Percentiles rank a stretch among this genome's conserved stretches.
Evolutionary conservation across 2,797 vertebrate genomes (phyloP).

Genomic region (Erethizon dorsatum): DNA sequence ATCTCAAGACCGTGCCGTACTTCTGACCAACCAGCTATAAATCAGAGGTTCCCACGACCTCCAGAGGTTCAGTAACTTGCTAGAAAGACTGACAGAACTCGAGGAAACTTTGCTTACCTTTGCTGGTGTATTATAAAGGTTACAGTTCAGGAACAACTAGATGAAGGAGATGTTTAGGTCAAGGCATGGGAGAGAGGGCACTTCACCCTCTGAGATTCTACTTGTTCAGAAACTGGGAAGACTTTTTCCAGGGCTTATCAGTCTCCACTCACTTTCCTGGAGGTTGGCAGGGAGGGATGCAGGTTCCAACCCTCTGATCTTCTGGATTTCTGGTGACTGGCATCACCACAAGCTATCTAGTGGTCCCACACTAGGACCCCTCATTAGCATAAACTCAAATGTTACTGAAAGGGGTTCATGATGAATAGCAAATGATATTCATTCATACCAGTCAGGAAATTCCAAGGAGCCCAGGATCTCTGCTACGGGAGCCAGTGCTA

Average conservation of each 20-base stretch:
- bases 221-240: neutral
- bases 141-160: neutral
- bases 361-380: too few species aligned
- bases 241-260: neutral
- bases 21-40: neutral
- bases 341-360: neutral
- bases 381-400: neutral
- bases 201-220: too few species aligned
- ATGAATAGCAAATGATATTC: neutral
- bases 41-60: neutral
- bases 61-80: neutral
- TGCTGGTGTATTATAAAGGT: neutral
- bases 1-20: neutral
- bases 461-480: neutral
- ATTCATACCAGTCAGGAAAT: neutral
- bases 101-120: neutral
- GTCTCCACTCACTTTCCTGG: neutral
- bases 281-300: too few species aligned
- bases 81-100: neutral
- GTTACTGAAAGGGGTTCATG: neutral
- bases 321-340: neutral
- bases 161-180: neutral
- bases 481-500: neutral
- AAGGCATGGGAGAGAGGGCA: too few species aligned
- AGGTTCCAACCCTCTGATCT: neutral